Base-by-base conservation (phyloP, 2,113 vertebrate genomes). In the Helogale parvula region DNA sequence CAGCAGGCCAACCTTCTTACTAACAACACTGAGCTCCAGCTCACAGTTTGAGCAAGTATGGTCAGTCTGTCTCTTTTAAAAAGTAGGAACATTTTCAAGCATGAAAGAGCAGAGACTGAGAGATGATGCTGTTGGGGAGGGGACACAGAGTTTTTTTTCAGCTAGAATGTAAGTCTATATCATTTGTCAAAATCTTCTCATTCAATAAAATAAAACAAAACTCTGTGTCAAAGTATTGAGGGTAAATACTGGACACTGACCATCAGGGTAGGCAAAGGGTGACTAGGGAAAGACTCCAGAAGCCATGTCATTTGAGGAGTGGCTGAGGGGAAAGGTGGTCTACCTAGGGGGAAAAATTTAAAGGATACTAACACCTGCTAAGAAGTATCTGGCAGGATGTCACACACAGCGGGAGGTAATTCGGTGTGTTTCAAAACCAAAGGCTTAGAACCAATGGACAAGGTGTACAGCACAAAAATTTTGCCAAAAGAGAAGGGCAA, bases 171-270 rank as follows among this genome's bases (percentile, higher is more conserved):
- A 52, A 80, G 41, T 16, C 33, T 74, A 19, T 35, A 47, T 27
- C 50, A 71, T 41, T 52, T 65, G 5, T 52, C 54, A 72, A 90
- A 80, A 41, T 91, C 45, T 83, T 83, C 50, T 86, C 66, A 52
- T 63, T 89, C 65, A 50, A 77, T 77, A n/a, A 77, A 47, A 77
- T 77, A n/a, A 92, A 93, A 92, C 8, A 86, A 87, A 92, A 38
- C 5, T 54, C n/a, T 8, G 1, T 17, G 21, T 35, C 47, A 45
- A 77, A 80, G 47, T 15, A 35, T 1, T 84, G 33, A 65, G 3
- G 50, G 47, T 65, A 57, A 91, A 88, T n/a, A 71, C 72, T 6
- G 19, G 29, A 83, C 84, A 21, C 4, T 35, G 81, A 66, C 41
- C n/a, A 65, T 6, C 19, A 41, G 8, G 23, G 35, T 23, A 54